Evolutionary conservation across 1,140 invertebrate species (phyloP).

Genomic region (Nixonia krombeini): DNA sequence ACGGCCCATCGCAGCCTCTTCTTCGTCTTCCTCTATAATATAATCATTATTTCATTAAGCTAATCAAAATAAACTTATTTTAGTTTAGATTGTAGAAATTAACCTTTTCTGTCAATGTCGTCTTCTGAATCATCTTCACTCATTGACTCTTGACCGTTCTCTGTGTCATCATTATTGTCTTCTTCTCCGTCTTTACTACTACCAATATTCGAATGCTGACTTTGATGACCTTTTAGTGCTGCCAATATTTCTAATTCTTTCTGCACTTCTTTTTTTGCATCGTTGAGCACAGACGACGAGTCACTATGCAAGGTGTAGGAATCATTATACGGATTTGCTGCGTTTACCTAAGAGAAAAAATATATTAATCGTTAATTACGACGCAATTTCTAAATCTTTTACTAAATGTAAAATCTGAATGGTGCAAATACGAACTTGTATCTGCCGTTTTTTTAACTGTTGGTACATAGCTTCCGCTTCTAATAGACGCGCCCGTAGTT

Average conservation of each 20-base stretch:
- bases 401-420: too few species aligned
- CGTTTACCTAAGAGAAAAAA: conserved; percentile 36
- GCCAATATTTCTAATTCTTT: conserved; percentile 72
- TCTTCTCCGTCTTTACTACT: conserved; percentile 63
- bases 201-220: conserved; percentile 41
- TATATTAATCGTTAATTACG: too few species aligned
- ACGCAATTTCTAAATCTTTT: too few species aligned
- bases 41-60: too few species aligned
- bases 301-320: conserved; percentile 61
- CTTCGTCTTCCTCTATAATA: conserved; percentile 67
- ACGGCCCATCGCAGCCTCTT: conserved; percentile 72
- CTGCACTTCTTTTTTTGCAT: conserved; percentile 79
- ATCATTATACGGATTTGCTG: conserved; percentile 61
- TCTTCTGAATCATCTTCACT: conserved; percentile 77
- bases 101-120: conserved; percentile 71
- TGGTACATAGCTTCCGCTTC: conserved; percentile 91
- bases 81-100: too few species aligned
- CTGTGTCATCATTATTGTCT: conserved; percentile 60
- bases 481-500: conserved; percentile 86
- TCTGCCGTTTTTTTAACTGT: conserved; percentile 77
- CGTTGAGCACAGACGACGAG: conserved; percentile 72
- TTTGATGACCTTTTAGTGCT: conserved; percentile 62
- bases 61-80: too few species aligned
- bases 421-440: conserved; percentile 57
- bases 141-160: conserved; percentile 74